Base-by-base conservation (phyloP, 2,888 invertebrate species). In the Tiphia femorata region DNA sequence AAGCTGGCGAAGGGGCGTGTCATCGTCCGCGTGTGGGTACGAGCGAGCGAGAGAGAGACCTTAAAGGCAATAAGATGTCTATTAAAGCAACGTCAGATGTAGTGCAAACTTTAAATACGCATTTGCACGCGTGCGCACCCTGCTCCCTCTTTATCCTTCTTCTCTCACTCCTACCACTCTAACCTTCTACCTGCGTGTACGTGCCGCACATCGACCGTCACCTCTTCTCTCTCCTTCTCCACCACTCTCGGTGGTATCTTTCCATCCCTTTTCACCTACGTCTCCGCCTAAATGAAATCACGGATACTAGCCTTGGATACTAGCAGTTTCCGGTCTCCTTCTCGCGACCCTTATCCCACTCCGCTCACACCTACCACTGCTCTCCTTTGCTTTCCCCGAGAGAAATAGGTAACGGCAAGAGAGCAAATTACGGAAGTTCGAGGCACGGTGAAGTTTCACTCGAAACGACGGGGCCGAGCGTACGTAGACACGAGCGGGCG, bases 341-440 rank as follows among this genome's bases (percentile, higher is more conserved):
- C 48, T 33, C 41, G 42, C 19, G 37, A 19, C 41, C n/a, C n/a
- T n/a, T n/a, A n/a, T n/a, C n/a, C n/a, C n/a, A n/a, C n/a, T n/a
- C n/a, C n/a, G n/a, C n/a, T n/a, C n/a, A n/a, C n/a, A n/a, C n/a
- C n/a, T n/a, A n/a, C n/a, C n/a, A n/a, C n/a, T n/a, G n/a, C n/a
- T 25, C 42, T 47, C 55, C 40, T 49, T 10, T 29, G 33, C 40
- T n/a, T 29, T 50, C 27, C 73, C 63, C 47, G 38, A 23, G 65
- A 64, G 69, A 57, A 61, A 67, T 60, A 67, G 23, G 27, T 23
- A 27, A 6, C 67, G 43, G 40, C 59, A 48, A 52, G 64, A 62
- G 62, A 67, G 66, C 69, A 65, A 74, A 75, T 74, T 72, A 73
- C 72, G 58, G 52, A 75, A 75, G 74, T 74, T 74, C 40, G 48